Evolutionary conservation across 2,797 vertebrate genomes (phyloP), one percentile per base, ranked within the genome.

Genomic region (Ctenopoma kingsleyae): DNA sequence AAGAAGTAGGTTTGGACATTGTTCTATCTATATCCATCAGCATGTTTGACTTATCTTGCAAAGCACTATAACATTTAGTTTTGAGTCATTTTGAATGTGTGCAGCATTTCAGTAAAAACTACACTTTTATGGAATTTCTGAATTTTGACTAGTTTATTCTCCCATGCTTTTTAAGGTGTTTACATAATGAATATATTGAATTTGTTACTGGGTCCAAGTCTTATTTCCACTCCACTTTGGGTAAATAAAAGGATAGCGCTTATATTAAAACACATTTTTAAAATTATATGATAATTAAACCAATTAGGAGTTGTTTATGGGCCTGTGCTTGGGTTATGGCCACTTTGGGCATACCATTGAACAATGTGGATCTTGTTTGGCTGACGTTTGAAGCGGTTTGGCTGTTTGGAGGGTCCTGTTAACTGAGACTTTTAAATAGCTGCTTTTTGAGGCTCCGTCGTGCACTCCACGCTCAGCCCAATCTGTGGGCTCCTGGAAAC

Each of bases 101-200:
- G 61, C 60, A 68, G 67, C 50, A 60, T 62, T 80, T 56, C 20
- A 60, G 15, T 54, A 51, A 76, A 75, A 78, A 54, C 48, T 57
- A 3, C 20, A 52, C 60, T 64, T 67, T 63, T 36, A 75, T 86
- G 81, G 66, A 38, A 71, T 76, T 67, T 85, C 30, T 67, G 9
- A 51, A 44, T 82, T 80, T 80, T 52, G 63, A 80, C 82, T 80
- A 66, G 1, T 71, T 83, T 58, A 25, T 60, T 54, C 68, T 71
- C 76, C 46, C 67, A n/a, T 27, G 57, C 76, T 79, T 54, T 87
- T 89, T 84, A 88, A 90, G 89, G 84, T 92, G 91, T 94, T 94
- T 91, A 93, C 87, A 93, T 91, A 92, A 93, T 92, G 89, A 89
- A 86, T 91, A 92, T 92, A 92, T 91, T 94, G 93, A 92, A 94